phyloP scores from a whole-genome alignment of 2,113 vertebrate species.

The Phyllostomus discolor region DNA sequence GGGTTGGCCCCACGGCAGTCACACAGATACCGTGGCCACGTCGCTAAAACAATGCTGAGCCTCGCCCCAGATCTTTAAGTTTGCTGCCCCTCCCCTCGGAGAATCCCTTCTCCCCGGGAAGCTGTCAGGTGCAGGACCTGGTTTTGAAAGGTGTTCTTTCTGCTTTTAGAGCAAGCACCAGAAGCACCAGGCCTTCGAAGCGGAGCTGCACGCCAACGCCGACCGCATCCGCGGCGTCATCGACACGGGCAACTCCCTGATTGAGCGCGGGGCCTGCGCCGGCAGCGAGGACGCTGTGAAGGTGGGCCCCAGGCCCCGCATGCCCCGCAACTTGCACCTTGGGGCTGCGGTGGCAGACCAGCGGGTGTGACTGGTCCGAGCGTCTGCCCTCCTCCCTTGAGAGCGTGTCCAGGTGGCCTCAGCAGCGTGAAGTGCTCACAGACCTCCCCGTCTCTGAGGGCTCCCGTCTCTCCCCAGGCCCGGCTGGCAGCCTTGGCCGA shows the following conservation, averaged over 20 bases:
- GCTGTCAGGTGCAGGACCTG: background rate
- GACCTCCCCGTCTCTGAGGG: background rate
- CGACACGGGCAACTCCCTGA: slow-evolving; percentile 95
- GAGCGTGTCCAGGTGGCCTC: background rate
- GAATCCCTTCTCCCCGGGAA: slow-evolving; percentile 32
- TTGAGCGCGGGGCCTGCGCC: slow-evolving; percentile 94
- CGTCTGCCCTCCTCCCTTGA: fast-evolving
- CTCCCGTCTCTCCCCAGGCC: slow-evolving; percentile 74
- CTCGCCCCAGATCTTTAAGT: background rate
- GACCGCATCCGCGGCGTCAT: slow-evolving; percentile 97
- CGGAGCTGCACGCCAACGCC: slow-evolving; percentile 96
- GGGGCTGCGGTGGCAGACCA: fast-evolving
- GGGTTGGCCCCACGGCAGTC: background rate
- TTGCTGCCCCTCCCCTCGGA: background rate
- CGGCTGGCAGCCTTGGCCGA: slow-evolving; percentile 93
- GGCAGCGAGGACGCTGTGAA: slow-evolving; percentile 98
- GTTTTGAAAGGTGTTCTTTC: slow-evolving; percentile 41
- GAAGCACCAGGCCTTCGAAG: slow-evolving; percentile 98
- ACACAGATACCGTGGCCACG: background rate
- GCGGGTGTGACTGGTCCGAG: background rate
- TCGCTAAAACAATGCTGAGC: background rate
- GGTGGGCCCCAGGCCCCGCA: slow-evolving; percentile 74
- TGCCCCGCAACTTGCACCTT: no score
- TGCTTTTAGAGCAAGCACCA: slow-evolving; percentile 94
- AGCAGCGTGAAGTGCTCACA: fast-evolving